Evolutionary conservation across 1,140 invertebrate species (phyloP), one percentile per base, ranked within the genome.

Genomic region (Oryzaephilus surinamensis): DNA sequence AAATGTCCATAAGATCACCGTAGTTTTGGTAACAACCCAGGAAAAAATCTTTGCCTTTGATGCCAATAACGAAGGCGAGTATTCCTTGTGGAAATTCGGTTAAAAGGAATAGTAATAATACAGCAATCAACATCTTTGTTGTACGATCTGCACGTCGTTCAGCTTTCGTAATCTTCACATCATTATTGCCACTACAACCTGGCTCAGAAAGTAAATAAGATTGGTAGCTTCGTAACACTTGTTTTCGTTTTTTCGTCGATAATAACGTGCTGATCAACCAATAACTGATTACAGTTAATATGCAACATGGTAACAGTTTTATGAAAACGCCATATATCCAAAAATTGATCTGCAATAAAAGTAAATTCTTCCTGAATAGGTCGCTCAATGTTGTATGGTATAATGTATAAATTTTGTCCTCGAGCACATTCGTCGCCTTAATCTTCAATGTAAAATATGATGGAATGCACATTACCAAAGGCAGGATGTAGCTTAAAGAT

Each of bases 1-100:
- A 63, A 12, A 94, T 76, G 58, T 97, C 93, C 82, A 94, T 89
- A 6, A 95, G 51, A 58, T 93, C 87, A 1, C 88, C 89, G 32
- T 93, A 81, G 17, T 78, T 75, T 61, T 75, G 69, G 52, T 86
- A 87, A 54, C 82, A 86, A 29, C 66, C 69, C 14, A 71, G 60
- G 48, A 87, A 85, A 56, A 88, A 84, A 42, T 75, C 76, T 46
- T 76, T 72, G 1, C 81, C 82, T 2, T 82, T 61, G 4, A 85
- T 63, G 0, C 76, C 81, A 16, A 77, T 83, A 35, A 87, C 65
- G 1, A 88, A 60, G 0, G 78, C 81, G 4, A 88, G 61, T 15
- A 87, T 71, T 2, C 83, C 80, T 56, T 87, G 84, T 0, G 90
- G 90, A 23, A 93, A 73, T 63, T 94, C 90, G 0, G 88, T 90